A percentile compares a stretch with the other conserved stretches of the same genome.
phyloP scores from a whole-genome alignment of 2,888 invertebrate genomes.

The Drosophila aldrichi region DNA sequence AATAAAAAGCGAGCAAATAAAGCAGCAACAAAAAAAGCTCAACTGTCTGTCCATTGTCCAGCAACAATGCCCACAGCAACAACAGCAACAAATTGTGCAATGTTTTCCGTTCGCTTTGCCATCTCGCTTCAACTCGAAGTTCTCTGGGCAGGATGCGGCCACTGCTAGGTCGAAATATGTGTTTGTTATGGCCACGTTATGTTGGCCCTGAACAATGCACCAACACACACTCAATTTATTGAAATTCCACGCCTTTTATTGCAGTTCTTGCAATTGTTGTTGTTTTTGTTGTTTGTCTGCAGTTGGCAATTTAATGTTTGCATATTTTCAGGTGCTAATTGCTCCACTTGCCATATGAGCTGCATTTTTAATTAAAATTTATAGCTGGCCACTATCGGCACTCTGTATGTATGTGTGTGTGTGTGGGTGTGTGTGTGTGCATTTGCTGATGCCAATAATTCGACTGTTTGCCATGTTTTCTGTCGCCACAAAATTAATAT shows the following conservation, averaged over 20 bases:
- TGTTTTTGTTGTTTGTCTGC: conserved; percentile 49
- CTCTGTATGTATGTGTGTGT: conserved; percentile 1
- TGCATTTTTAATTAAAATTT: conserved; percentile 84
- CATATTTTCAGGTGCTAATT: conserved; percentile 85
- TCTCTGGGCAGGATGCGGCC: conserved; percentile 73
- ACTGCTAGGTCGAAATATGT: conserved; percentile 83
- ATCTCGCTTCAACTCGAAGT: conserved; percentile 45
- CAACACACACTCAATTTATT: conserved; percentile 66
- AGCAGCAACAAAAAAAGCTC: neutral
- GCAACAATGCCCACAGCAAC: conserved; percentile 40
- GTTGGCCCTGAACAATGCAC: conserved; percentile 73
- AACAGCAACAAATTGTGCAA: conserved; percentile 73
- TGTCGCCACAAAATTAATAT: conserved; percentile 77
- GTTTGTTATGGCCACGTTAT: conserved; percentile 84
- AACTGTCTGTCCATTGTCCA: conserved; percentile 44
- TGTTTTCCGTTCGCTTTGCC: conserved; percentile 68
- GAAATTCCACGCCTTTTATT: conserved; percentile 62
- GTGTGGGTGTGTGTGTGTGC: conserved; percentile 1
- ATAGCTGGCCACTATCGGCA: conserved; percentile 54
- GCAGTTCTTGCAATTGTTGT: conserved; percentile 13
- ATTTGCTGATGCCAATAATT: conserved; percentile 46
- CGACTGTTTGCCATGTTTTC: conserved; percentile 68
- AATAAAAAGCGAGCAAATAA: conserved; percentile 12
- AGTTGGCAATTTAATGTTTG: conserved; percentile 83
- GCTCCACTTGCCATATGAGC: conserved; percentile 84